phyloP scores from a whole-genome alignment of 2,888 invertebrate species.

The Xanthia togata region DNA sequence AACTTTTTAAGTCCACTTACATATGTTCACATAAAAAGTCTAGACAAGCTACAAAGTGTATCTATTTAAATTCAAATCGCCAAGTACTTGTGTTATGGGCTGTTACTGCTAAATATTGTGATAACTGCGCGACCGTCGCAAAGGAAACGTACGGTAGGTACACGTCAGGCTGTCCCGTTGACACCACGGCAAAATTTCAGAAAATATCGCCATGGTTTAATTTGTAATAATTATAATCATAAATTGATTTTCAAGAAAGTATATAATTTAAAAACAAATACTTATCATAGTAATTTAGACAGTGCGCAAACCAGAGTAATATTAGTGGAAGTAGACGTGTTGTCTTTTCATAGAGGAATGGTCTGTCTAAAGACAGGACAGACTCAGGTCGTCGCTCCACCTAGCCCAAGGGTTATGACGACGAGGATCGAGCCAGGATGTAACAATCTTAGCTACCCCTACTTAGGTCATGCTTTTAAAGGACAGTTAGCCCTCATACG shows the following conservation, averaged over 20 bases:
- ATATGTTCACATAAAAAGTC: constrained; percentile 41
- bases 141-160: constrained; percentile 39
- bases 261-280: neutral
- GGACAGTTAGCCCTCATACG: neutral
- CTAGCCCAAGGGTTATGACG: neutral
- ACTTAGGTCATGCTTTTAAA: neutral
- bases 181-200: too few species aligned
- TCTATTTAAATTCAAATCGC: constrained; percentile 66
- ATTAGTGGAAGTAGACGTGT: neutral
- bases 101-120: constrained; percentile 64
- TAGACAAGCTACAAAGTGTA: constrained; percentile 53
- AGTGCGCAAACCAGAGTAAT: neutral
- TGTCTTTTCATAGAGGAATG: neutral
- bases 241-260: neutral
- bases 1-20: constrained; percentile 19
- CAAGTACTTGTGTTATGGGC: constrained; percentile 57
- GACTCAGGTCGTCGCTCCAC: neutral
- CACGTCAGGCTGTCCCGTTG: neutral
- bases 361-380: neutral
- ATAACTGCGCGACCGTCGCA: constrained; percentile 49
- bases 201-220: neutral
- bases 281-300: neutral
- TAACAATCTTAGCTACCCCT: neutral
- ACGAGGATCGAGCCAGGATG: too few species aligned
- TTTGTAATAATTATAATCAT: neutral